These are phyloP conservation scores for Ferrisia virgata DNA, from an alignment of 2,888 invertebrate genomes.

Conservation along the genomic window DNA sequence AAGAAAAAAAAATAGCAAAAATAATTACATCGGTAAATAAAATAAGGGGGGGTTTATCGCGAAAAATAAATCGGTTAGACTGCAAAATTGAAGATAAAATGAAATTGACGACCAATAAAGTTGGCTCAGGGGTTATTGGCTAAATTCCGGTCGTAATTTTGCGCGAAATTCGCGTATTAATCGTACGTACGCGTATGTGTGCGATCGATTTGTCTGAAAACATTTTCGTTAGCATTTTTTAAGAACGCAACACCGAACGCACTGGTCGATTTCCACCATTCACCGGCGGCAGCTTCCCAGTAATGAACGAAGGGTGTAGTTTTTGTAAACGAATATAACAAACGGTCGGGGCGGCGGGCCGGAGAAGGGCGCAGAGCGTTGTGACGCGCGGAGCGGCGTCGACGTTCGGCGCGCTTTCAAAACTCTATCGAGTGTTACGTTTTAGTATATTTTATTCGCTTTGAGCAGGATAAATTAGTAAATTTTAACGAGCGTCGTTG, in stretches of 20 bases:
- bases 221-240: slow-evolving; percentile 14
- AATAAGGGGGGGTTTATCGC: background rate
- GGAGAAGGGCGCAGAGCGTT: too few species aligned
- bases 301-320: background rate
- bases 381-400: too few species aligned
- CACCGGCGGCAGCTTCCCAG: background rate
- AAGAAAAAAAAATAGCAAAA: background rate
- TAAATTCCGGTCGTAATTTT: background rate
- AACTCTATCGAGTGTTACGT: background rate
- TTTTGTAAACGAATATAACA: background rate
- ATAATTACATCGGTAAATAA: background rate
- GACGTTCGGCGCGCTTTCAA: background rate
- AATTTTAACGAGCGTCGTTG: background rate
- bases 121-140: background rate
- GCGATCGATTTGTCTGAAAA: slow-evolving; percentile 10
- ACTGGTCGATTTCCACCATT: background rate
- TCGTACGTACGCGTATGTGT: slow-evolving; percentile 1
- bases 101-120: background rate
- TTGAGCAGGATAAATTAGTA: background rate
- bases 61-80: background rate
- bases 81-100: background rate
- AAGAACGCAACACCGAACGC: slow-evolving; percentile 12
- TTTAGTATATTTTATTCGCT: background rate
- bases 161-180: background rate
- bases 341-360: background rate